Evolutionary conservation across 1,140 invertebrate species (phyloP), one percentile per base, ranked within the genome.

Genomic region (Chironomus tepperi): DNA sequence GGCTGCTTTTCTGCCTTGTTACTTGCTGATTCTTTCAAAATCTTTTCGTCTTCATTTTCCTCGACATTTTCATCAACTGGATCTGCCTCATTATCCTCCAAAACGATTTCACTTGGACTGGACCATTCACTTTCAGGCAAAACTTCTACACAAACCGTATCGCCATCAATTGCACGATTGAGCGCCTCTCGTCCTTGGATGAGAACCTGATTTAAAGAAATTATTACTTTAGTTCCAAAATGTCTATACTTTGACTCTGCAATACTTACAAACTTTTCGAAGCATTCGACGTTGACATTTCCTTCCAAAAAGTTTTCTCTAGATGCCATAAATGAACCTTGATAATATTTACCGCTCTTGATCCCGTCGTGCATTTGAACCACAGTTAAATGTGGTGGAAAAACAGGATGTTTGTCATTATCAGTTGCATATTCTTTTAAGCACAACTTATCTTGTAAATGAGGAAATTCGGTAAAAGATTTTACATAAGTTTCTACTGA

Each of bases 141-240:
- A 16, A 99, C 83, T 84, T 98, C 89, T 75, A 99, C 83, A 10
- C 95, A 97, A 12, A 99, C 97, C 75, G 91, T 85, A 83, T 99
- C 98, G 34, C 95, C 96, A 83, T 99, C 93, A 3, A 99, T 90
- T n/a, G 96, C 94, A 74, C 98, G 86, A 83, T 99, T 99, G 34
- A 98, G 86, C 75, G 93, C 89, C 74, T 88, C 86, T 74, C 91
- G 85, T 8, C 97, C 97, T 90, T 97, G 95, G 43, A 98, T 85
- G 15, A 98, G 85, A 75, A 98, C 88, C 92, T 96, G 47, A 15
- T 12, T n/a, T n/a, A n/a, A n/a, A n/a, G n/a, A n/a, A n/a, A n/a
- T n/a, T n/a, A n/a, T n/a, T n/a, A n/a, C n/a, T n/a, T n/a, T n/a
- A n/a, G n/a, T n/a, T n/a, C n/a, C n/a, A n/a, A n/a, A n/a, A n/a